phyloP scores from a whole-genome alignment of 2,797 vertebrate genomes.

The Sebastes minor region DNA sequence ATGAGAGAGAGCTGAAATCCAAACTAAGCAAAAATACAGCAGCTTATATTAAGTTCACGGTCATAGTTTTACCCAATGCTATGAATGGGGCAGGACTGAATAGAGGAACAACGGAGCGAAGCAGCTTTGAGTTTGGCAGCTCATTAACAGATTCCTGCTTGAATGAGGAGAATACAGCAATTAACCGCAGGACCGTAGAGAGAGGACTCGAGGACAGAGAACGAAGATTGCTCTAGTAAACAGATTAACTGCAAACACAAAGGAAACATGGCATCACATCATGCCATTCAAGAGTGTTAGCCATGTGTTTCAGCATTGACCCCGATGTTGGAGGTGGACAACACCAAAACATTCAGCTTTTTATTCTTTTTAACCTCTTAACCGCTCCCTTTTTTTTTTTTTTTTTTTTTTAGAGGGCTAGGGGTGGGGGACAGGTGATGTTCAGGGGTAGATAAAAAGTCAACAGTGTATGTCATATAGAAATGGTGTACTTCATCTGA shows the following conservation, averaged over 20 bases:
- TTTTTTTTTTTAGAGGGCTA: not conserved
- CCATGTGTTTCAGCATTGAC: not conserved
- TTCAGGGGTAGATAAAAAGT: not conserved
- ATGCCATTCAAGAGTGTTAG: not conserved
- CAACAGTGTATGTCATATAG: not conserved
- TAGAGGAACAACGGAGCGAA: conserved; percentile 19
- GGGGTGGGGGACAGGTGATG: not conserved
- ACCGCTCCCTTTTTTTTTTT: not conserved
- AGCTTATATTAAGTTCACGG: not conserved
- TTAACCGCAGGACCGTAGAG: conserved; percentile 45
- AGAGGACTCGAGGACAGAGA: conserved; percentile 9
- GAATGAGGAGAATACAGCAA: conserved; percentile 57
- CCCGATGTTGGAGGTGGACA: not conserved
- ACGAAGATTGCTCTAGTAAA: conserved; percentile 22
- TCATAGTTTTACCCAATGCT: not conserved
- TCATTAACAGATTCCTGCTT: conserved; percentile 76
- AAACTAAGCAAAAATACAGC: not conserved
- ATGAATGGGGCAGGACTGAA: conserved; percentile 24
- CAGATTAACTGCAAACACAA: conserved; percentile 26
- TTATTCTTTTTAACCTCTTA: not conserved
- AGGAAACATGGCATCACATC: no score
- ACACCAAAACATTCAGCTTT: not conserved
- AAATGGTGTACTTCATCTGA: not conserved
- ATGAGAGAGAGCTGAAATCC: not conserved
- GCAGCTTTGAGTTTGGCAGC: conserved; percentile 49